Conservation (phyloP, 1,140 invertebrate species). For the Reticulitermes speratus region DNA sequence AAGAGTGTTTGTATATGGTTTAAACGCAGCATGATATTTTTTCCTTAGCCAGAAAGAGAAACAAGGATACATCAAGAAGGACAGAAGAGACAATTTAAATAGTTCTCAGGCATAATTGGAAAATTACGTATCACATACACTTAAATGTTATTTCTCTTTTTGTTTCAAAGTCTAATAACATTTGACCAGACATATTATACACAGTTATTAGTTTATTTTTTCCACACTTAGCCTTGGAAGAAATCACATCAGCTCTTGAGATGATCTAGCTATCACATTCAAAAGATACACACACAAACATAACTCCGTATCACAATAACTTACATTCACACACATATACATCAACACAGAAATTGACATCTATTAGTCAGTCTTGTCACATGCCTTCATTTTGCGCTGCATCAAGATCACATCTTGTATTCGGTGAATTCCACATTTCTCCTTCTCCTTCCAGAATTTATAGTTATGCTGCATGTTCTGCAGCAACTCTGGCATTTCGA, state of each 20-base stretch:
- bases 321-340: conserved; percentile 5
- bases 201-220: conserved; percentile 1
- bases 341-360: background rate
- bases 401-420: conserved; percentile 1
- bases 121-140: background rate
- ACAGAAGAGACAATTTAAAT: background rate
- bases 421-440: conserved; percentile 39
- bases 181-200: background rate
- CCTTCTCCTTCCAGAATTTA: conserved; percentile 81
- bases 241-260: background rate
- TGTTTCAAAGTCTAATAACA: background rate
- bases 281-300: background rate
- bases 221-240: background rate
- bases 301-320: background rate
- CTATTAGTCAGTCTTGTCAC: conserved; percentile 3
- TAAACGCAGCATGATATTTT: background rate
- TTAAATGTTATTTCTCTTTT: background rate
- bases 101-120: background rate
- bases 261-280: background rate
- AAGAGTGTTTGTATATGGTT: background rate
- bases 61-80: background rate
- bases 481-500: conserved; percentile 88
- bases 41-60: background rate
- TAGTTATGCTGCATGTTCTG: conserved; percentile 83
- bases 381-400: background rate